Base-by-base conservation (phyloP, 2,113 vertebrate genomes). In the Oncorhynchus keta region DNA sequence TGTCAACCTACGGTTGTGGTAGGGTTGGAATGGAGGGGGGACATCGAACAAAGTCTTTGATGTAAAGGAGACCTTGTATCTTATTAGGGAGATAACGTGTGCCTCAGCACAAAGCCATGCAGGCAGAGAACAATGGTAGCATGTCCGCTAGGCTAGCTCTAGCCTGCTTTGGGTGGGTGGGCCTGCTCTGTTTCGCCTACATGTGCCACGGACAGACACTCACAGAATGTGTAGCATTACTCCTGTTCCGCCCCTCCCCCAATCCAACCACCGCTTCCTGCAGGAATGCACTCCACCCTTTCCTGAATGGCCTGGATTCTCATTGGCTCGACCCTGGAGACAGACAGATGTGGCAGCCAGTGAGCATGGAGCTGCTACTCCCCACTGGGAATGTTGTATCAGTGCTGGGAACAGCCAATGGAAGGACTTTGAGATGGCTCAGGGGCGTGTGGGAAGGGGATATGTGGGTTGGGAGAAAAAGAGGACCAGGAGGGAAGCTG, bases 141-240 rank as follows among this genome's bases (percentile, higher is more conserved):
- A 55, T 55, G 51, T 55, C 18, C 0, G 1, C 65, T 14, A 32
- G 65, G 13, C 51, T 55, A 73, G 79, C 88, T 68, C 76, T 78
- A 73, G 84, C 84, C 5, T 32, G 64, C 28, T 67, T 6, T 67
- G 65, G 3, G 81, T 89, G 88, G 88, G 86, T 84, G 81, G 90
- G 77, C 85, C 79, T 86, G 82, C 68, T 76, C 83, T 75, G 48
- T 68, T 64, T 22, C 73, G 79, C 81, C 49, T 89, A 83, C 86
- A 91, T 91, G 87, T 88, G 82, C 84, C 76, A 11, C 83, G 57
- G 81, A 92, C 51, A 55, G 16, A 18, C 51, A 18, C 83, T 86
- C 90, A 89, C 88, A 92, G 87, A 91, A 92, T 92, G 85, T 92
- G 91, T 92, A 92, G 90, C 87, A 92, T 92, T 84, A 76, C 80